Base-by-base conservation (phyloP, 2,888 invertebrate genomes). In the Salticus scenicus region DNA sequence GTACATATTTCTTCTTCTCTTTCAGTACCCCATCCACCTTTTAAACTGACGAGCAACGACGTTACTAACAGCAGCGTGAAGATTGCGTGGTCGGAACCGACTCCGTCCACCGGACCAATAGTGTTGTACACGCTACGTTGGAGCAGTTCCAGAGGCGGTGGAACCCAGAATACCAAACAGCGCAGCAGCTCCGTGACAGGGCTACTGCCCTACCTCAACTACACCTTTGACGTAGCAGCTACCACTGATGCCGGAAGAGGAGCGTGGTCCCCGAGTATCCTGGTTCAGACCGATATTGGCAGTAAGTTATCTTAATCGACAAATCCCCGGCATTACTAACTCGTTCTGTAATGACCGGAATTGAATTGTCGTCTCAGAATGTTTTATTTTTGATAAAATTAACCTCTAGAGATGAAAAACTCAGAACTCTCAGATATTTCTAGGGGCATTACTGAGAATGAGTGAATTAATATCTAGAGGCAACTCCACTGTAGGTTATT, bases 1-100 rank as follows among this genome's bases (percentile, higher is more conserved):
- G n/a, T n/a, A n/a, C n/a, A n/a, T n/a, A n/a, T n/a, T n/a, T 37
- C 37, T 37, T 37, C 37, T 37, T 10, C 17, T 33, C 20, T 73
- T 42, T 0, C 27, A 84, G 83, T 84, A 14, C 83, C 83, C 1
- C 66, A 47, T 37, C 27, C 42, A 12, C 77, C 83, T 28, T 10
- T 0, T 2, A 20, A 31, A 4, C 4, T 84, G 0, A 12, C 8
- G 7, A 33, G n/a, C 4, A 24, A 31, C 1, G 12, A n/a, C 0
- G 20, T 72, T 5, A 77, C 72, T 0, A 73, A 57, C 41, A 4
- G 42, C 2, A 84, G 78, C 17, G 73, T 84, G 14, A 2, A 10
- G 0, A 17, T 84, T n/a, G 27, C 27, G 0, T 84, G 83, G 83
- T n/a, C 37, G 0, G 69, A 67, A 4, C 77, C 77, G 2, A 1